Percentiles rank a stretch among this genome's conserved stretches.
These are phyloP conservation scores for Anolis apletophallus DNA, from an alignment of 2,797 vertebrate species.

Conservation along the genomic window DNA sequence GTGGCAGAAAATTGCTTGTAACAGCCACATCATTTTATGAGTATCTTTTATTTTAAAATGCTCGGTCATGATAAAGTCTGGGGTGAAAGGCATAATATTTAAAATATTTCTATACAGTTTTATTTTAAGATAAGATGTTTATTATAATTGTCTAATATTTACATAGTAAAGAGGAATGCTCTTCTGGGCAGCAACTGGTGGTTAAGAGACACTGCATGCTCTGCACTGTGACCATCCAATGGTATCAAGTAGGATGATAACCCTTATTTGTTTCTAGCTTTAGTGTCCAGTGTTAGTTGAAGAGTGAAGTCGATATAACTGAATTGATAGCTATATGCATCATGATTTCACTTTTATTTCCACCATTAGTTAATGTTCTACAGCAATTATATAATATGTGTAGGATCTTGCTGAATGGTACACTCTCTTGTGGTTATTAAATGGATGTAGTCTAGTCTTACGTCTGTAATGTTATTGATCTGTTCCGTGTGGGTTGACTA, in stretches of 20 bases:
- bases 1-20: background rate
- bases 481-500: conserved; percentile 75
- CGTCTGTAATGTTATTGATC: conserved; percentile 85
- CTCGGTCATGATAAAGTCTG: background rate
- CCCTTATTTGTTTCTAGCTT: background rate
- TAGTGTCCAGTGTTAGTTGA: accelerated
- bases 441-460: conserved; percentile 81
- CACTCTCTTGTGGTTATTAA: conserved; percentile 83
- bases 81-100: conserved; percentile 42
- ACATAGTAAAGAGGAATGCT: conserved; percentile 3
- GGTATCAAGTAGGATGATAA: conserved; percentile 18
- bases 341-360: conserved; percentile 53
- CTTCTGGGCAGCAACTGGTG: conserved; percentile 76
- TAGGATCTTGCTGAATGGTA: conserved; percentile 80
- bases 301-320: conserved; percentile 24
- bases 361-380: conserved; percentile 39
- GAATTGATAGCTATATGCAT: conserved; percentile 55
- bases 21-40: background rate
- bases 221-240: background rate
- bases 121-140: background rate
- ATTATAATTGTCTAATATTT: conserved; percentile 22
- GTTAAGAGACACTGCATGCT: conserved; percentile 64
- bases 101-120: conserved; percentile 35
- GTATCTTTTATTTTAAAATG: background rate
- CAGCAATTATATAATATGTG: conserved; percentile 47